Evolutionary conservation across 2,888 invertebrate species (phyloP).

Genomic region (Trachelus tabidus): DNA sequence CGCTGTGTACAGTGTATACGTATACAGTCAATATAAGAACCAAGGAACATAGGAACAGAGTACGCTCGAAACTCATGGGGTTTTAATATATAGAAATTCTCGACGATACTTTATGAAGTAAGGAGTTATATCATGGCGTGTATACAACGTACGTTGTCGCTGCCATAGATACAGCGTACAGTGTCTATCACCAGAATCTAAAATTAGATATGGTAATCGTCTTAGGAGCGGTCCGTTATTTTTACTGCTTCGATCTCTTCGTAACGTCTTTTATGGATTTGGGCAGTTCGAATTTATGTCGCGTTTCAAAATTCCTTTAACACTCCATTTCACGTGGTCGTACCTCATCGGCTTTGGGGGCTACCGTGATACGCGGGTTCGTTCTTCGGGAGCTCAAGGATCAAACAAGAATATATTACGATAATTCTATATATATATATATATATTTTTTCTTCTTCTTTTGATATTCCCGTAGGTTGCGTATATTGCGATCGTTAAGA

Average conservation of each 20-base stretch:
- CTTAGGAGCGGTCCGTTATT: constrained; percentile 41
- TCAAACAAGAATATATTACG: not conserved
- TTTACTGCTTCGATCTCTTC: constrained; percentile 39
- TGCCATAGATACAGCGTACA: constrained; percentile 1
- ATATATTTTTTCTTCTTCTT: not conserved
- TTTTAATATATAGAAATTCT: not conserved
- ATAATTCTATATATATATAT: not conserved
- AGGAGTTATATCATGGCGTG: not conserved
- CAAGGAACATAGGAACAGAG: not conserved
- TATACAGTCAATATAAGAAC: not conserved
- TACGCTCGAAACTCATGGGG: not conserved
- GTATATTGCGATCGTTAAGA: not conserved
- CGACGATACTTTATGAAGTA: not conserved
- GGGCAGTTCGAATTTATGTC: not conserved
- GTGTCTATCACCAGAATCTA: constrained; percentile 32
- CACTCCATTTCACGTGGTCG: not conserved
- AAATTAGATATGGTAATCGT: constrained; percentile 45
- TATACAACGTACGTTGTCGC: not conserved
- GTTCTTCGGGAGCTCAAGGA: not conserved
- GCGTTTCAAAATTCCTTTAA: not conserved
- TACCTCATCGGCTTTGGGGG: not conserved
- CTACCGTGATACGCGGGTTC: not conserved
- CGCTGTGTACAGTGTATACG: not conserved
- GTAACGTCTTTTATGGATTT: constrained; percentile 11
- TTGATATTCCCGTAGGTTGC: not conserved